Conservation (phyloP, 1,140 invertebrate genomes). For the Nasonia giraulti region DNA sequence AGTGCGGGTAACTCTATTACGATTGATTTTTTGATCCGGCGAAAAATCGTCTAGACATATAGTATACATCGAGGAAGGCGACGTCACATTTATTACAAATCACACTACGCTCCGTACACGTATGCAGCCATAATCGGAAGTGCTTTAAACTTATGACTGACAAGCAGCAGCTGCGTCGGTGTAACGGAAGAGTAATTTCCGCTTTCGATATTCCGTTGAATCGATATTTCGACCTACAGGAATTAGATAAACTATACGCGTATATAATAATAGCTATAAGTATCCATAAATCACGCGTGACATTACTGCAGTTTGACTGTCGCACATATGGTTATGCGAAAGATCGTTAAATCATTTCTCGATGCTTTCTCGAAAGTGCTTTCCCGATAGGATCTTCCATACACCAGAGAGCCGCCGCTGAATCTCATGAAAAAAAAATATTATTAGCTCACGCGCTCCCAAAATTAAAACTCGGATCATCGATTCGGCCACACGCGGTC, state of each 20-base stretch:
- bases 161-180: constrained; percentile 26
- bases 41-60: background rate
- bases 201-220: constrained; percentile 38
- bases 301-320: background rate
- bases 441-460: background rate
- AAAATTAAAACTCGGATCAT: constrained; percentile 1
- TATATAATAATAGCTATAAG: background rate
- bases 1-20: no score
- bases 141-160: constrained; percentile 41
- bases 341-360: background rate
- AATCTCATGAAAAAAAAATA: no score
- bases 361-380: background rate
- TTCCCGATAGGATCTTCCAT: background rate
- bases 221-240: constrained; percentile 33
- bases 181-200: constrained; percentile 41
- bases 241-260: background rate
- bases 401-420: no score
- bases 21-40: no score
- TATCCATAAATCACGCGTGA: background rate
- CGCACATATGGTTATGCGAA: background rate
- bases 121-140: constrained; percentile 11
- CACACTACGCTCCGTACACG: background rate
- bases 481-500: background rate
- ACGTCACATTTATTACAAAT: constrained; percentile 15
- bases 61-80: no score